Percentiles rank a stretch among this genome's conserved stretches.
Conservation (phyloP, 1,140 invertebrate species). For the Bombyx mori region ASM3026992v2 NC_085119.1:9528001-9528500, state of each 20-base stretch:
- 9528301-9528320: not conserved
- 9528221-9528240: slow-evolving; percentile 18
- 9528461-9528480: slow-evolving; percentile 41
- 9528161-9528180: slow-evolving; percentile 21
- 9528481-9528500: slow-evolving; percentile 62
- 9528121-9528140: slow-evolving; percentile 14
- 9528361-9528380: slow-evolving; percentile 19
- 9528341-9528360: slow-evolving; percentile 14
- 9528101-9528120: slow-evolving; percentile 7
- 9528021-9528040: no score
- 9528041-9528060: no score
- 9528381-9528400: slow-evolving; percentile 11
- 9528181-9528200: slow-evolving; percentile 16
- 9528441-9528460: slow-evolving; percentile 35
- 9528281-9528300: slow-evolving; percentile 14
- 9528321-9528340: slow-evolving; percentile 6
- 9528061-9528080: no score
- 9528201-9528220: slow-evolving; percentile 14
- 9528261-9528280: slow-evolving; percentile 14
- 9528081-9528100: slow-evolving; percentile 6
- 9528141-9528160: slow-evolving; percentile 14
- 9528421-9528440: slow-evolving; percentile 36
- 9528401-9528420: slow-evolving; percentile 36
- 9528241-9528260: slow-evolving; percentile 16
- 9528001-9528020: no score